A percentile compares a stretch with the other conserved stretches of the same genome.
phyloP scores from a whole-genome alignment of 2,797 vertebrate species.

The Selene dorsalis region DNA sequence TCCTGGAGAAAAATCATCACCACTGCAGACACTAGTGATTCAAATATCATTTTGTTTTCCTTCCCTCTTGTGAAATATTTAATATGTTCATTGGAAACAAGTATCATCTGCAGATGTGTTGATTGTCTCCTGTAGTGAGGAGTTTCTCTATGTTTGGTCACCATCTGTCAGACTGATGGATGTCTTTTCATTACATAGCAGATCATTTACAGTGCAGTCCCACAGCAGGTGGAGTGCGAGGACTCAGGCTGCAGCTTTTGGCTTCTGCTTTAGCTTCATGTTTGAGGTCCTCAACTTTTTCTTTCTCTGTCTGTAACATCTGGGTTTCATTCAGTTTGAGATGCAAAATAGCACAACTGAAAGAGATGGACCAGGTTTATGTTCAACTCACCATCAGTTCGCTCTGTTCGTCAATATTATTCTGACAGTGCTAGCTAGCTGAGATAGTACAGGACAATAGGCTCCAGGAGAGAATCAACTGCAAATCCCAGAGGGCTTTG shows the following conservation, averaged over 20 bases:
- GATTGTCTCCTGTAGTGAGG: conserved; percentile 3
- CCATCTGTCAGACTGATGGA: conserved; percentile 25
- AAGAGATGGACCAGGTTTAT: conserved; percentile 6
- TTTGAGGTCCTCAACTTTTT: neutral
- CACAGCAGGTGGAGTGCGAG: neutral
- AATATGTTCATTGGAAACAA: neutral
- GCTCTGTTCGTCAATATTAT: neutral
- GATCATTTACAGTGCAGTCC: neutral
- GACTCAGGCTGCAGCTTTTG: conserved; percentile 21
- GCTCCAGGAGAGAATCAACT: neutral
- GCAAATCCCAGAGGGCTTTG: conserved; percentile 18
- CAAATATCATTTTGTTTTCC: neutral
- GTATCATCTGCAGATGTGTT: neutral
- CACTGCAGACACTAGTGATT: conserved; percentile 11
- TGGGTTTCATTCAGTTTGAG: conserved; percentile 14
- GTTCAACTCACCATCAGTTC: conserved; percentile 59
- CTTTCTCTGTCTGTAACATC: conserved; percentile 29
- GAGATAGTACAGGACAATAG: neutral
- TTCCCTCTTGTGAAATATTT: neutral
- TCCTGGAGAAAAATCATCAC: conserved; percentile 44
- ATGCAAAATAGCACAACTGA: conserved; percentile 18
- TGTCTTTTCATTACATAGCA: conserved; percentile 40
- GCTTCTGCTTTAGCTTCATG: conserved; percentile 24
- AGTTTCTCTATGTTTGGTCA: conserved; percentile 35
- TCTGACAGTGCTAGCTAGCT: neutral